Evolutionary conservation across 2,888 invertebrate genomes (phyloP).

Genomic region (Drosophila koepferae): DNA sequence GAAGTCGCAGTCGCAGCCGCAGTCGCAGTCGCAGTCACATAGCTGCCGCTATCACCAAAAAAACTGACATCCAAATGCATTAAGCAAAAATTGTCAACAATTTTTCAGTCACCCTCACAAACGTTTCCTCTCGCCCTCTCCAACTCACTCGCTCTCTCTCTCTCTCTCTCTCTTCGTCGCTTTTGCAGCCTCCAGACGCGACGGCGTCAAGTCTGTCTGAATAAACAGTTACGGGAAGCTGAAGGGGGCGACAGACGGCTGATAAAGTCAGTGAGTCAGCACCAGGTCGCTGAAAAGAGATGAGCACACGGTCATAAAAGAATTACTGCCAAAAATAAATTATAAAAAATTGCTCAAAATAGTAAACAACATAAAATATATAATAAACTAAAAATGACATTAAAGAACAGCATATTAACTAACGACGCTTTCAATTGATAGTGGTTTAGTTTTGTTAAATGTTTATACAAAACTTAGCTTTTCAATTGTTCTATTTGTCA

Average conservation of each 20-base stretch:
- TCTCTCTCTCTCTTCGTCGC: not conserved
- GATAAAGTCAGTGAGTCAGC: slow-evolving; percentile 58
- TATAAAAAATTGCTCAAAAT: not conserved
- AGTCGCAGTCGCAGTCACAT: slow-evolving; percentile 19
- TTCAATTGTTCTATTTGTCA: not conserved
- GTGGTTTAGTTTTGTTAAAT: not conserved
- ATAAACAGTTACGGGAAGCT: slow-evolving; percentile 50
- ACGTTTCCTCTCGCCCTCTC: slow-evolving; percentile 7
- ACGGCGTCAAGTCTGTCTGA: slow-evolving; percentile 74
- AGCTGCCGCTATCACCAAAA: slow-evolving; percentile 33
- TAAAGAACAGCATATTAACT: not conserved
- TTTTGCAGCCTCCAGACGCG: slow-evolving; percentile 52
- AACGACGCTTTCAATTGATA: not conserved
- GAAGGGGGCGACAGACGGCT: not conserved
- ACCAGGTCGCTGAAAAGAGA: slow-evolving; percentile 19
- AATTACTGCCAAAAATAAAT: not conserved
- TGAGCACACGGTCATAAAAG: slow-evolving; percentile 17
- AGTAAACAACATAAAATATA: slow-evolving; percentile 6
- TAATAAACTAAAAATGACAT: not conserved
- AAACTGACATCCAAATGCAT: slow-evolving; percentile 75
- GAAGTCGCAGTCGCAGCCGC: slow-evolving; percentile 14
- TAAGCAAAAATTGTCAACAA: slow-evolving; percentile 81
- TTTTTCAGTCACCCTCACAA: slow-evolving; percentile 63
- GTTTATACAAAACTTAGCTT: not conserved
- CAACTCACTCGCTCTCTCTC: not conserved